Evolutionary conservation across 2,113 vertebrate species (phyloP).

Genomic region (Hiodon tergisus): DNA sequence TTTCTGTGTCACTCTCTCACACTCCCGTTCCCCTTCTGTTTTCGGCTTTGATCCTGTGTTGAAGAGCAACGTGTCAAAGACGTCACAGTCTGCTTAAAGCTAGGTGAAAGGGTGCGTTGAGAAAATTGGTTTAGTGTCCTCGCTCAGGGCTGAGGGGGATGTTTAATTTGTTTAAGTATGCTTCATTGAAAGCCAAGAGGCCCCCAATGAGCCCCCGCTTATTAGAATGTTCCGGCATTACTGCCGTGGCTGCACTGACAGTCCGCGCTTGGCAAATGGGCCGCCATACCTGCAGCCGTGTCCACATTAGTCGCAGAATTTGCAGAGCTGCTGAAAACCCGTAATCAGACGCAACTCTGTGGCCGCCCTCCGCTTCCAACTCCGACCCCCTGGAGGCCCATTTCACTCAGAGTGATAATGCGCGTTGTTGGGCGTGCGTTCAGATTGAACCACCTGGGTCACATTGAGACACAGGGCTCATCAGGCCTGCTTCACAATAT

Average conservation of each 20-base stretch:
- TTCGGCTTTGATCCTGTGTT: constrained; percentile 3
- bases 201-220: background rate
- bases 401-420: constrained; percentile 14
- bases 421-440: constrained; percentile 10
- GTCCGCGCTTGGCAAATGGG: background rate
- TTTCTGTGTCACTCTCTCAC: constrained; percentile 5
- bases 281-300: constrained; percentile 1
- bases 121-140: background rate
- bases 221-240: background rate
- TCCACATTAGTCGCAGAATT: constrained; percentile 15
- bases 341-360: constrained; percentile 17
- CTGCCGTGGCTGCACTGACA: background rate
- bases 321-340: background rate
- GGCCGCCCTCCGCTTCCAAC: constrained; percentile 15
- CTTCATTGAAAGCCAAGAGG: background rate
- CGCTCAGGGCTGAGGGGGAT: background rate
- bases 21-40: background rate
- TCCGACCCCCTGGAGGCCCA: background rate
- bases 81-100: background rate
- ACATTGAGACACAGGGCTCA: background rate
- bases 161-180: constrained; percentile 20
- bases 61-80: too few relatives aligned
- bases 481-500: too few relatives aligned
- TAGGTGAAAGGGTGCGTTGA: background rate
- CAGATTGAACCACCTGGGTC: constrained; percentile 19